Conservation (phyloP, 1,140 invertebrate genomes). For the Holcopasites calliopsidis region DNA sequence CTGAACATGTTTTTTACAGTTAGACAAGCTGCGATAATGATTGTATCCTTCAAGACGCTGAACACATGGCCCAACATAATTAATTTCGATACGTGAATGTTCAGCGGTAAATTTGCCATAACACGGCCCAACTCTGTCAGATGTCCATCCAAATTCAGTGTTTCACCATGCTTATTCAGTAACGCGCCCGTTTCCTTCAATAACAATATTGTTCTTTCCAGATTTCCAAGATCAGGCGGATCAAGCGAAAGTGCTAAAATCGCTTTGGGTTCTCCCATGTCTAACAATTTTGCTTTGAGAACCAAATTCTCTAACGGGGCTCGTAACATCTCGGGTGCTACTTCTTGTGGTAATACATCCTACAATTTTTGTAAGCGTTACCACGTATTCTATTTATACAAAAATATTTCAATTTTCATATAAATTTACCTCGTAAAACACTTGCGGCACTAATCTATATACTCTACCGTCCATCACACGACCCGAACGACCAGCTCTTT, state of each 20-base stretch:
- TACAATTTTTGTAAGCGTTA: constrained; percentile 27
- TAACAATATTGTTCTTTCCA: constrained; percentile 88
- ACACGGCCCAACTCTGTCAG: constrained; percentile 92
- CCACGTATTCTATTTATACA: neutral
- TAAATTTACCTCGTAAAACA: constrained; percentile 85
- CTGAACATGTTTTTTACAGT: constrained; percentile 90
- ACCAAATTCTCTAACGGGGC: constrained; percentile 91
- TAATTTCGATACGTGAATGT: constrained; percentile 90
- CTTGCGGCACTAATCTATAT: constrained; percentile 89
- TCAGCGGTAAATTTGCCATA: constrained; percentile 90
- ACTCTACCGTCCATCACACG: constrained; percentile 92
- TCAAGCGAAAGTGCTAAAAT: constrained; percentile 92
- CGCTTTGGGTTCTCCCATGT: constrained; percentile 91
- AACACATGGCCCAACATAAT: constrained; percentile 94
- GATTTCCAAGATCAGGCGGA: constrained; percentile 91
- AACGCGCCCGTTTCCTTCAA: constrained; percentile 93
- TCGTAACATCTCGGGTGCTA: constrained; percentile 88
- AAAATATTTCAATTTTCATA: constrained; percentile 1
- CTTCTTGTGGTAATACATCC: constrained; percentile 79
- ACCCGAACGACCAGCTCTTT: constrained; percentile 94
- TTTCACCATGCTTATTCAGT: constrained; percentile 80
- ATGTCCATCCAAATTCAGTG: constrained; percentile 88
- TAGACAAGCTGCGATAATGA: constrained; percentile 94
- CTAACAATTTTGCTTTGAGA: constrained; percentile 90
- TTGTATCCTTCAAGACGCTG: constrained; percentile 89